These are phyloP conservation scores for Pardalotus punctatus DNA, from an alignment of 2,113 vertebrate genomes.

Conservation along the genomic window DNA sequence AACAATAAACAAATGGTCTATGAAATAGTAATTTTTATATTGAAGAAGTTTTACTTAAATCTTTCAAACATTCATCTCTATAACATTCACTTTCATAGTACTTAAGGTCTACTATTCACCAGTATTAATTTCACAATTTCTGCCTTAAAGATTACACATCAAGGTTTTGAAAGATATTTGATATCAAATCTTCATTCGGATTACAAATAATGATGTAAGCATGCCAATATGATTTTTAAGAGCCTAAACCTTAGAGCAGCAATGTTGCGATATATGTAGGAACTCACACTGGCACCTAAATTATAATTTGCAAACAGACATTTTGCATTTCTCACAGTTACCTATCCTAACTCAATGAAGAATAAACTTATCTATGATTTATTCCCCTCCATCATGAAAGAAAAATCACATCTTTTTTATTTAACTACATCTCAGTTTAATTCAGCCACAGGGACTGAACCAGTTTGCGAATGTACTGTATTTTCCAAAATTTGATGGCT, in stretches of 20 bases:
- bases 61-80: not conserved
- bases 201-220: not conserved
- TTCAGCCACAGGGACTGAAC: not conserved
- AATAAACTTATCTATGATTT: not conserved
- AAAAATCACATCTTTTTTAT: not conserved
- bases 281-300: not conserved
- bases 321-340: not conserved
- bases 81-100: not conserved
- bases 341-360: not conserved
- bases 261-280: not conserved
- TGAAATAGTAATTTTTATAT: not conserved
- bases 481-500: not conserved
- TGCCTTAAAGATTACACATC: not conserved
- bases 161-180: not conserved
- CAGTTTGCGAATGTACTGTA: not conserved
- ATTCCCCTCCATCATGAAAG: not conserved
- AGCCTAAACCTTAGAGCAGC: not conserved
- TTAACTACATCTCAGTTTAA: not conserved
- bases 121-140: not conserved
- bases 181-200: not conserved
- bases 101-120: not conserved
- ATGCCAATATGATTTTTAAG: not conserved
- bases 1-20: not conserved
- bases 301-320: not conserved
- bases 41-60: not conserved